Percentiles rank a stretch among this genome's conserved stretches.
These are phyloP conservation scores for Axis porcinus DNA, from an alignment of 2,113 vertebrate genomes.

Conservation along the genomic window DNA sequence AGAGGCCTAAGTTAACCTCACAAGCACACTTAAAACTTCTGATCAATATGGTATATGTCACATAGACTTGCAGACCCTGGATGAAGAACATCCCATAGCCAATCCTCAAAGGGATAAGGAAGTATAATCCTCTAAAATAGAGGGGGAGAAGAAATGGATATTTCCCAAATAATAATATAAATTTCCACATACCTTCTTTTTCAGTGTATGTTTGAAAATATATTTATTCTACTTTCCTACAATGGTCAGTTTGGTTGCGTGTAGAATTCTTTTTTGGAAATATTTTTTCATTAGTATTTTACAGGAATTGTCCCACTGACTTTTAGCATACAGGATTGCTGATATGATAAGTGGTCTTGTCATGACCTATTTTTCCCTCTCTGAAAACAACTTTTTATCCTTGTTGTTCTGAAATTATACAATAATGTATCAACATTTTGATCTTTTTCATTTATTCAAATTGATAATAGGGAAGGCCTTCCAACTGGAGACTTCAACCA, in stretches of 20 bases:
- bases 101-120: not conserved
- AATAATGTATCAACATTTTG: not conserved
- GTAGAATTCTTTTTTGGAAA: not conserved
- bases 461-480: not conserved
- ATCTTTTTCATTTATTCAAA: not conserved
- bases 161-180: not conserved
- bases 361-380: not conserved
- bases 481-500: not conserved
- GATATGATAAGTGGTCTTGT: not conserved
- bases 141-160: not conserved
- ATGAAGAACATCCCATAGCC: not conserved
- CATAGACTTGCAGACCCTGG: not conserved
- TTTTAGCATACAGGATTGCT: not conserved
- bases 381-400: not conserved
- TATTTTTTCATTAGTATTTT: not conserved
- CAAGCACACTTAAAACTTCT: not conserved
- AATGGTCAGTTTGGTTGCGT: not conserved
- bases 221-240: not conserved
- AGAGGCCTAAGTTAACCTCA: not conserved
- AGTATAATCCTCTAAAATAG: not conserved
- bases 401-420: not conserved
- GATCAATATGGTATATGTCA: not conserved
- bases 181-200: not conserved
- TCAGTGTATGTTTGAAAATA: not conserved
- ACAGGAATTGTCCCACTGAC: not conserved